Evolutionary conservation across 2,113 vertebrate species (phyloP), one percentile per base, ranked within the genome.

Genomic region (Cariama cristata): DNA sequence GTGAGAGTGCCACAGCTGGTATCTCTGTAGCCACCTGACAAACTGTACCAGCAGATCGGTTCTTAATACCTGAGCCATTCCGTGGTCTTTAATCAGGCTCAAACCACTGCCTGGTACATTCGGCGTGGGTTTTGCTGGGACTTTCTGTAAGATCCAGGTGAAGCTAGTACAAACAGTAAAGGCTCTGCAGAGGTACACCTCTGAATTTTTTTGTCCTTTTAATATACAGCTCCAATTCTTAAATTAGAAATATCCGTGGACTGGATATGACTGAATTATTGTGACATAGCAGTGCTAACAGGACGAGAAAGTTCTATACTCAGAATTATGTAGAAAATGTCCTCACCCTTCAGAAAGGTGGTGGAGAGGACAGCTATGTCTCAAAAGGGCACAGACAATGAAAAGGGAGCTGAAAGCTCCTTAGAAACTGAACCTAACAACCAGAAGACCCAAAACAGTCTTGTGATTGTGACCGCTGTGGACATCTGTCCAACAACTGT

Each of bases 401-500:
- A 82, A 90, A 85, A 75, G 24, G 38, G 55, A 82, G 71, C 66
- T 66, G 66, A 79, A 89, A 56, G 38, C 27, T 97, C 89, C 95
- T 86, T 96, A 63, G 96, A 97, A 97, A 95, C 89, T 45, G 93
- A 95, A 90, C 69, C 66, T 85, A 96, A 95, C 95, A 91, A 96
- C 89, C n/a, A 91, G 67, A 94, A 86, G 91, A 82, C 89, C 63
- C 81, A 76, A 90, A 96, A 97, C 96, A 97, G 81, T 90, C 89
- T 86, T 94, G 89, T 91, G 91, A 96, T 93, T 97, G 95, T 97
- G 87, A 92, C 84, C 0, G 23, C 80, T 93, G 91, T 71, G 63
- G 94, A 94, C 96, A 96, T 96, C 94, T 97, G 95, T 96, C 97
- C 89, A 90, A 94, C 45, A 90, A 95, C 71, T 73, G 91, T 93